A percentile compares a stretch with the other conserved stretches of the same genome.
Conservation (phyloP, 2,888 invertebrate genomes). For the Drosophila birchii region DNA sequence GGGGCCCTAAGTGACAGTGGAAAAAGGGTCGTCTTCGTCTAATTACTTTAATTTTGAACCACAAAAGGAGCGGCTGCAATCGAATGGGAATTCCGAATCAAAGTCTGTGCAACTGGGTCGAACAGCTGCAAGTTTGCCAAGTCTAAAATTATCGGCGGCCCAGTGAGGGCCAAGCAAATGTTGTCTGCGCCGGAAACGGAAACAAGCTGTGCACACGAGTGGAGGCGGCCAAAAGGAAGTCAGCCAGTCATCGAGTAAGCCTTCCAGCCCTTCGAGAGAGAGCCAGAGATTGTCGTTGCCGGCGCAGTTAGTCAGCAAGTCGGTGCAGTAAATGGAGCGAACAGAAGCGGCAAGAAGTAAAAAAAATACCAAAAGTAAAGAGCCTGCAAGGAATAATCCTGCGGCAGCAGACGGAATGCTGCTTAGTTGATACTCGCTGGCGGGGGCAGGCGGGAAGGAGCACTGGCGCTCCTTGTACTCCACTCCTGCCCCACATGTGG, state of each 20-base stretch:
- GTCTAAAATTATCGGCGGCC: constrained; percentile 53
- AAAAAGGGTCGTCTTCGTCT: constrained; percentile 20
- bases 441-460: constrained; percentile 8
- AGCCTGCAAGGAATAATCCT: constrained; percentile 27
- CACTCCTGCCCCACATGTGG: constrained; percentile 14
- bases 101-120: constrained; percentile 59
- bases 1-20: constrained; percentile 28
- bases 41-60: constrained; percentile 49
- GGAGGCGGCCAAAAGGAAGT: constrained; percentile 60
- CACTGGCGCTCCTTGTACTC: constrained; percentile 4
- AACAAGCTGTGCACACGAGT: constrained; percentile 71
- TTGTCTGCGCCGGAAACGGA: constrained; percentile 73
- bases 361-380: constrained; percentile 21
- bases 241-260: constrained; percentile 51
- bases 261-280: constrained; percentile 11
- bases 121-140: constrained; percentile 39
- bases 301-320: constrained; percentile 50
- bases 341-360: constrained; percentile 26
- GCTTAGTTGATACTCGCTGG: constrained; percentile 27
- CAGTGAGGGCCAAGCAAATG: constrained; percentile 59
- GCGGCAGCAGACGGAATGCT: constrained; percentile 35
- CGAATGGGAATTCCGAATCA: constrained; percentile 48
- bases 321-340: constrained; percentile 51
- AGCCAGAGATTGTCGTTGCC: constrained; percentile 48
- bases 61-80: constrained; percentile 30